Evolutionary conservation across 2,888 invertebrate genomes (phyloP), one percentile per base, ranked within the genome.

Genomic region (Dermolepida albohirtum): DNA sequence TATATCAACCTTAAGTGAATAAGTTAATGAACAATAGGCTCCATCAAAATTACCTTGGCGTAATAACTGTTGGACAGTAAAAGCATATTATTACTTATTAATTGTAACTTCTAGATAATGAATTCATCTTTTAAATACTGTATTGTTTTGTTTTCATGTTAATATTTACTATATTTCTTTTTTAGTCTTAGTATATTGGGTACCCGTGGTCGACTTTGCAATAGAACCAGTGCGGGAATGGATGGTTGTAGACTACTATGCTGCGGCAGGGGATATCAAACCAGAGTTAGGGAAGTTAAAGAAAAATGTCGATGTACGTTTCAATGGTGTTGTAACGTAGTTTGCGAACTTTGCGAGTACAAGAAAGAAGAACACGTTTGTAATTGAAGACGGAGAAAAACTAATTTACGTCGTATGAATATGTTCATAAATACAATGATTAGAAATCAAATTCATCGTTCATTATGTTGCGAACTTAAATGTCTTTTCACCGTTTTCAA

Each of bases 231-330:
- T 67, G 90, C 90, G 27, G 95, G 94, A 0, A 87, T 95, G 67
- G 95, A 96, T 78, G 95, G 95, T 14, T 96, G 96, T 81, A 88
- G 91, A 11, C 85, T 96, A 47, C 87, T 96, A 62, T 96, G 96
- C 84, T 96, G 96, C 81, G 95, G 95, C 0, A 87, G 96, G 67
- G 95, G 96, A 10, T 94, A 93, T 83, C 93, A 94, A 80, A 95
- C 95, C 5, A 84, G 93, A 66, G 90, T 94, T 1, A 86, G 90
- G 41, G 92, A 94, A 76, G 92, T 94, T 69, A 91, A 91, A 77
- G 94, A 95, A 80, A 94, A 95, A 82, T 96, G 96, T 84, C 90
- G 92, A 78, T 96, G 96, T 82, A 89, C 91, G 74, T 96, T 96
- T 81, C 92, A 94, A 69, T 96, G 95, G 95, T 96, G 96, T 84